phyloP scores from a whole-genome alignment of 2,888 invertebrate genomes.

The Mesorhabditis belari region DNA sequence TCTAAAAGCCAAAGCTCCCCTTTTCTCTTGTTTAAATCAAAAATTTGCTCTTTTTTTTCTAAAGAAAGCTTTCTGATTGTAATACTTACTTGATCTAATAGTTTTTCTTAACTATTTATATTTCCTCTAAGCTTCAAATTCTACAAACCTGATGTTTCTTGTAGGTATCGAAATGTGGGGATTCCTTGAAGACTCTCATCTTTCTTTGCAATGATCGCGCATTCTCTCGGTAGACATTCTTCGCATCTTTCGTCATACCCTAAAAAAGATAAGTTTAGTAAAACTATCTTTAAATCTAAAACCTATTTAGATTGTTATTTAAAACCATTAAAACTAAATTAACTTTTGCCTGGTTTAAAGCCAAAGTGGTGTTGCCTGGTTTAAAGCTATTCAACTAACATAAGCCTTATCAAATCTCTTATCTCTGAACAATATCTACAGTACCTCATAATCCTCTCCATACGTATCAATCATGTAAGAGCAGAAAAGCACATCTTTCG shows the following conservation, averaged over 20 bases:
- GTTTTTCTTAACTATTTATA: neutral
- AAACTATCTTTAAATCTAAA: neutral
- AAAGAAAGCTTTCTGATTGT: neutral
- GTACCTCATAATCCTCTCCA: conserved; percentile 34
- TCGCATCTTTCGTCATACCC: conserved; percentile 42
- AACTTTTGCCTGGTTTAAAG: too few relatives aligned
- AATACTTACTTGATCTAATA: neutral
- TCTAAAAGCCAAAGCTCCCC: neutral
- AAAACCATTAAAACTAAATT: too few relatives aligned
- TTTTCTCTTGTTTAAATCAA: too few relatives aligned
- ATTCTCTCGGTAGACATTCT: conserved; percentile 44
- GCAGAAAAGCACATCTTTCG: conserved; percentile 48
- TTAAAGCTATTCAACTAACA: too few relatives aligned
- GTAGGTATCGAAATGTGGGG: conserved; percentile 37
- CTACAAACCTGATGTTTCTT: conserved; percentile 17
- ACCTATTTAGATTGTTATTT: too few relatives aligned
- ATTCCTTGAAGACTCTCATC: conserved; percentile 48
- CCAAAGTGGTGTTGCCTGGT: too few relatives aligned
- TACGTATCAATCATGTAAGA: conserved; percentile 42
- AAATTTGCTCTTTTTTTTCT: neutral
- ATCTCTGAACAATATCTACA: too few relatives aligned
- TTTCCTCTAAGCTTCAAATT: neutral
- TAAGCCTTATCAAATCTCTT: too few relatives aligned
- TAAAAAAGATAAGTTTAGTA: conserved; percentile 11
- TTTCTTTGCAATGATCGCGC: conserved; percentile 41